These are phyloP conservation scores for Cichladusa arquata DNA, from an alignment of 2,113 vertebrate genomes.

Conservation along the genomic window DNA sequence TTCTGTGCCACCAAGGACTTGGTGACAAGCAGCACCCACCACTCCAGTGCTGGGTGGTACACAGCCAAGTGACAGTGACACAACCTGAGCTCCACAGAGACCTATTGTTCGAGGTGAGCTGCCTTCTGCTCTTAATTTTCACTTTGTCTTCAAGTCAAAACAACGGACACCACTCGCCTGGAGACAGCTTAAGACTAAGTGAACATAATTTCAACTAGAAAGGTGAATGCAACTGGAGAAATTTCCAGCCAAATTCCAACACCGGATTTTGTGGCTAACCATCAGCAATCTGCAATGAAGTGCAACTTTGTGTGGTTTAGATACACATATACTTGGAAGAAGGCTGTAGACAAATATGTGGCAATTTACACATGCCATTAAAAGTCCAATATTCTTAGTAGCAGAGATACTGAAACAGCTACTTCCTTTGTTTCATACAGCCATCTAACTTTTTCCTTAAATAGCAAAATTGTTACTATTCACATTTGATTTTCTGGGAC, in stretches of 20 bases:
- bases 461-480: not conserved
- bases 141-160: not conserved
- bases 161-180: not conserved
- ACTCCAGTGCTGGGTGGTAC: not conserved
- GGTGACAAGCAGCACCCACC: fast-evolving
- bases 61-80: not conserved
- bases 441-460: not conserved
- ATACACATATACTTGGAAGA: not conserved
- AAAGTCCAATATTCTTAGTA: not conserved
- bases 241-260: not conserved
- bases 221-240: not conserved
- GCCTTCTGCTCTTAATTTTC: not conserved
- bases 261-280: not conserved
- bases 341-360: not conserved
- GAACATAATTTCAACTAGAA: not conserved
- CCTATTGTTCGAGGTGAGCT: not conserved
- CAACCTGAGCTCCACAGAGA: not conserved
- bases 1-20: not conserved
- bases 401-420: not conserved
- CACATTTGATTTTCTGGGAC: not conserved
- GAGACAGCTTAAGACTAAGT: not conserved
- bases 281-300: not conserved
- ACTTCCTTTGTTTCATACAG: not conserved
- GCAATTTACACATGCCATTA: not conserved
- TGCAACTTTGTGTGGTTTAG: not conserved